Percentiles rank a stretch among this genome's conserved stretches.
These are phyloP conservation scores for Eriocheir sinensis DNA, from an alignment of 1,140 invertebrate genomes.

Conservation along the genomic window DNA sequence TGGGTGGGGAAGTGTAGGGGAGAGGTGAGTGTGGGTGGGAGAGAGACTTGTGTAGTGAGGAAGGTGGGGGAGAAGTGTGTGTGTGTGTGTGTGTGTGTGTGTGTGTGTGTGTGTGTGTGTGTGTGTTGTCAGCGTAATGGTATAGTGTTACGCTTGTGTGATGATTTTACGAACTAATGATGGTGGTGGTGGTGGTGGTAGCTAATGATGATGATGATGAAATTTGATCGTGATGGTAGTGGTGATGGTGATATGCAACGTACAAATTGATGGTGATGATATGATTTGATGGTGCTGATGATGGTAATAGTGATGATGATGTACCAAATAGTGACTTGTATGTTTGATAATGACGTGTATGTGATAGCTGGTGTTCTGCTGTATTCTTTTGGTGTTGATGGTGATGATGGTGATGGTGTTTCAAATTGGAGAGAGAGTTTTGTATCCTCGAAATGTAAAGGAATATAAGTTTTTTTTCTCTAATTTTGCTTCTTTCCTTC, in stretches of 20 bases:
- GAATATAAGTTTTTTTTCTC: no score
- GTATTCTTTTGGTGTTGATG: neutral
- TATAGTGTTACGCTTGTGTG: no score
- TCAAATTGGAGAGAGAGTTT: no score
- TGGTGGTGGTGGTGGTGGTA: neutral
- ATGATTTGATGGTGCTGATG: neutral
- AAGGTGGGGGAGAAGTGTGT: neutral
- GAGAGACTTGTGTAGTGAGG: neutral
- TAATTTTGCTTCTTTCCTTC: no score
- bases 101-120: neutral
- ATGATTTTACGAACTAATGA: no score
- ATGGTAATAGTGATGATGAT: neutral
- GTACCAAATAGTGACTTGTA: no score
- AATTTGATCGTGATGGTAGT: neutral
- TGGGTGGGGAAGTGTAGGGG: neutral
- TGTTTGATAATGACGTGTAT: neutral
- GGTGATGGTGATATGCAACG: neutral
- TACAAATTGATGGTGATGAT: neutral
- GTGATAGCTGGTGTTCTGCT: neutral
- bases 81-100: neutral
- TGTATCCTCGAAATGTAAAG: no score
- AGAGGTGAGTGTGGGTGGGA: neutral
- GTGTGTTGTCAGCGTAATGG: neutral
- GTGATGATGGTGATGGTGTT: neutral
- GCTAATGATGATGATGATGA: neutral